Evolutionary conservation across 2,888 invertebrate species (phyloP).

Genomic region (Crocallis elinguaria): DNA sequence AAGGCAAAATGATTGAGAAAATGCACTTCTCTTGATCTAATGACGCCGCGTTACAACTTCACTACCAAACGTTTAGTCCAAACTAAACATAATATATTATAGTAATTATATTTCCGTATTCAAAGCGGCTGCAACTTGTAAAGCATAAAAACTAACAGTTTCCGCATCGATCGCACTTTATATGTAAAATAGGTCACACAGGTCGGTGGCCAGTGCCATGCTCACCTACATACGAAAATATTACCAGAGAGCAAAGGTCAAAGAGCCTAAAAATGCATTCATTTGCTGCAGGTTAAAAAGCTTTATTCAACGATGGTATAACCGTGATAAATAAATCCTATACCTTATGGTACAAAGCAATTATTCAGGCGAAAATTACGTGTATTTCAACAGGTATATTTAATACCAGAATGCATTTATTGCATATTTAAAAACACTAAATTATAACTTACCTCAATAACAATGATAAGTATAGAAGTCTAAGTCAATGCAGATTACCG

Average conservation of each 20-base stretch:
- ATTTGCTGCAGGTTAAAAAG: too few relatives aligned
- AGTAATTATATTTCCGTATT: too few relatives aligned
- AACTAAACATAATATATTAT: too few relatives aligned
- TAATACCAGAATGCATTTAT: background rate
- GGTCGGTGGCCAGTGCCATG: constrained; percentile 23
- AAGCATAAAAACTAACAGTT: background rate
- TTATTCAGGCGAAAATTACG: background rate
- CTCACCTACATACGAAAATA: background rate
- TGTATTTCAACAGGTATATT: constrained; percentile 4
- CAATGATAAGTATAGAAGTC: constrained; percentile 12
- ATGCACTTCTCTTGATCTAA: too few relatives aligned
- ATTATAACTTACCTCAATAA: constrained; percentile 40
- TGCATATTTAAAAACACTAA: constrained; percentile 30
- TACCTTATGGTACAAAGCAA: background rate
- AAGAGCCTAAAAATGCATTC: too few relatives aligned
- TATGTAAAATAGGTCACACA: constrained; percentile 30
- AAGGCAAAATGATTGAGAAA: too few relatives aligned
- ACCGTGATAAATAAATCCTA: too few relatives aligned
- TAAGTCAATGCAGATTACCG: constrained; percentile 10
- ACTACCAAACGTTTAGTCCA: too few relatives aligned
- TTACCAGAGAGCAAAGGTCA: background rate
- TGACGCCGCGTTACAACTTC: too few relatives aligned
- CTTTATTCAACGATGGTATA: too few relatives aligned
- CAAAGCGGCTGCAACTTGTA: background rate
- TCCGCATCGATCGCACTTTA: constrained; percentile 4